Conservation (phyloP, 2,797 vertebrate genomes). For the Xerus rutilus region DNA sequence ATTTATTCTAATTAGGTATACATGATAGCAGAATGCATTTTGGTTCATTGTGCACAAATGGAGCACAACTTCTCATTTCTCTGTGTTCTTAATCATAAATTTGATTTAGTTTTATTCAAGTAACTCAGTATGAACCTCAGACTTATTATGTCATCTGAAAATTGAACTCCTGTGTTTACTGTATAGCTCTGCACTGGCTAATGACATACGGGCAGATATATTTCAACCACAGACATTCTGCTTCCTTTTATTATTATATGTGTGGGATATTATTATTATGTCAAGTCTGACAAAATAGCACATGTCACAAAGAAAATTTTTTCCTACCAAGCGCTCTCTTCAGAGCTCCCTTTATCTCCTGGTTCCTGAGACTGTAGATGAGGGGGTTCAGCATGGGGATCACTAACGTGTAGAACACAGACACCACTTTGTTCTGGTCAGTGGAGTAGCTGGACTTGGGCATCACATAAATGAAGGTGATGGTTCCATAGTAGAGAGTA, state of each 20-base stretch:
- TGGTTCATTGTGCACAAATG: no score
- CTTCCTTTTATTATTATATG: neutral
- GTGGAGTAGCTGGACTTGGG: neutral
- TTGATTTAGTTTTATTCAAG: neutral
- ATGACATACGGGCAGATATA: neutral
- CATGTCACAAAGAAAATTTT: neutral
- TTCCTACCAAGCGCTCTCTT: neutral
- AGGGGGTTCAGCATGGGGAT: no score
- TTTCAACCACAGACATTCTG: neutral
- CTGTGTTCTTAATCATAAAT: neutral
- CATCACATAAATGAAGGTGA: no score
- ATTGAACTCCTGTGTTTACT: neutral
- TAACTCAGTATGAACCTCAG: neutral
- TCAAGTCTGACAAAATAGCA: neutral
- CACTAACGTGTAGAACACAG: no score
- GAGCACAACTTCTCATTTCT: no score
- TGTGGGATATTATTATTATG: neutral
- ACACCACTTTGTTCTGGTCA: no score
- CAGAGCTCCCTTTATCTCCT: constrained; percentile 41
- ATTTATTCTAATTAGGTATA: no score
- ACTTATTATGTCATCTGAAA: neutral
- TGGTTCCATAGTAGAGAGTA: neutral
- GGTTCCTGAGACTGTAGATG: no score
- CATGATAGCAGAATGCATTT: no score
- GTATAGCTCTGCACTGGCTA: neutral